Percentiles rank a stretch among this genome's conserved stretches.
These are phyloP conservation scores for Diloba caeruleocephala DNA, from an alignment of 2,888 invertebrate genomes.

Conservation along the genomic window DNA sequence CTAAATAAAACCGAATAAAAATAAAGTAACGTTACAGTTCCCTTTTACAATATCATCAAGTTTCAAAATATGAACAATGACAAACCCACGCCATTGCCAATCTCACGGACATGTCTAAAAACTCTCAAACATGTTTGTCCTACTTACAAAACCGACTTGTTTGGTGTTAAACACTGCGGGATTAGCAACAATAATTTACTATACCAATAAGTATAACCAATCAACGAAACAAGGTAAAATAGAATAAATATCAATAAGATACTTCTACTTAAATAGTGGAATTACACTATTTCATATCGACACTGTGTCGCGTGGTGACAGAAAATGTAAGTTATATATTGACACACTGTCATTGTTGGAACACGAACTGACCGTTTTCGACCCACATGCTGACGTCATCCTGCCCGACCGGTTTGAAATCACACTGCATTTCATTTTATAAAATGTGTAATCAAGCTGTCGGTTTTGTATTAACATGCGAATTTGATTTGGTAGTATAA, in stretches of 20 bases:
- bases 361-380: constrained; percentile 39
- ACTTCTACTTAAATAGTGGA: constrained; percentile 10
- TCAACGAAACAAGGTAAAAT: constrained; percentile 29
- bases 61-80: constrained; percentile 38
- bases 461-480: background rate
- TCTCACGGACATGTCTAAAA: constrained; percentile 30
- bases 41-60: constrained; percentile 7
- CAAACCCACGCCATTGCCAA: constrained; percentile 31
- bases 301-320: constrained; percentile 17
- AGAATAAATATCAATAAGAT: constrained; percentile 29
- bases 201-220: constrained; percentile 1
- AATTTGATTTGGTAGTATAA: too few species aligned
- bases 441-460: constrained; percentile 25
- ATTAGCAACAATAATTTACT: background rate
- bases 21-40: constrained; percentile 1
- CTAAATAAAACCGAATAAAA: too few species aligned
- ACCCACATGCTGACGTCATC: constrained; percentile 69
- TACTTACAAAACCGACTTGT: constrained; percentile 28
- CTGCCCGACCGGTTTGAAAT: constrained; percentile 62
- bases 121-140: constrained; percentile 21
- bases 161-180: constrained; percentile 5
- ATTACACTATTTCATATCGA: constrained; percentile 16
- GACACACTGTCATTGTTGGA: constrained; percentile 46
- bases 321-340: constrained; percentile 26
- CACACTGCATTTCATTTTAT: constrained; percentile 49